phyloP scores from a whole-genome alignment of 2,888 invertebrate species.

The Ichneumon xanthorius region DNA sequence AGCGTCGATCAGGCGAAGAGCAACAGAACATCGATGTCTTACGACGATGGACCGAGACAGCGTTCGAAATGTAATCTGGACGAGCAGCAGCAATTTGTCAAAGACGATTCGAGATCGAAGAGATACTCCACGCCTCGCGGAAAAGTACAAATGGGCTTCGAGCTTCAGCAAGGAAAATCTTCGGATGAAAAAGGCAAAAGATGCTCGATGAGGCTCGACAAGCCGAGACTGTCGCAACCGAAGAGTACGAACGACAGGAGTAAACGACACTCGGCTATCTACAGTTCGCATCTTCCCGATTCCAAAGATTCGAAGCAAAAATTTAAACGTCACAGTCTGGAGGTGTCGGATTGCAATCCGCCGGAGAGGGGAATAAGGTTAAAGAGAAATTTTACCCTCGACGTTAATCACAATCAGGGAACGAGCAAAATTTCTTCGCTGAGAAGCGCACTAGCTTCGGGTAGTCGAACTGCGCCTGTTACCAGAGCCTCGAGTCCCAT shows the following conservation, averaged over 20 bases:
- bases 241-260: slow-evolving; percentile 75
- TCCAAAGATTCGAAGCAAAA: slow-evolving; percentile 77
- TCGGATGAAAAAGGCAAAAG: slow-evolving; percentile 76
- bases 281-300: slow-evolving; percentile 74
- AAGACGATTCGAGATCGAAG: slow-evolving; percentile 71
- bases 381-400: slow-evolving; percentile 75
- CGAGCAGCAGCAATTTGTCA: slow-evolving; percentile 66
- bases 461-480: slow-evolving; percentile 82
- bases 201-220: slow-evolving; percentile 74
- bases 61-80: slow-evolving; percentile 70
- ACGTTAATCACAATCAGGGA: slow-evolving; percentile 83
- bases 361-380: slow-evolving; percentile 70
- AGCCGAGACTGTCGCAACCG: slow-evolving; percentile 71
- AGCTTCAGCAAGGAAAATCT: slow-evolving; percentile 51
- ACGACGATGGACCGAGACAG: slow-evolving; percentile 75
- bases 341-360: slow-evolving; percentile 76
- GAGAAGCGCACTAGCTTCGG: slow-evolving; percentile 77
- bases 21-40: slow-evolving; percentile 76
- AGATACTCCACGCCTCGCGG: slow-evolving; percentile 71
- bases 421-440: slow-evolving; percentile 82
- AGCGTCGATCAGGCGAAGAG: slow-evolving; percentile 71
- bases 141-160: slow-evolving; percentile 73
- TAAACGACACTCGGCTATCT: slow-evolving; percentile 80
- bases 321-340: slow-evolving; percentile 81
- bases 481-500: slow-evolving; percentile 83